Evolutionary conservation across 1,140 invertebrate genomes (phyloP).

Genomic region (Tigriopus japonicus): DNA sequence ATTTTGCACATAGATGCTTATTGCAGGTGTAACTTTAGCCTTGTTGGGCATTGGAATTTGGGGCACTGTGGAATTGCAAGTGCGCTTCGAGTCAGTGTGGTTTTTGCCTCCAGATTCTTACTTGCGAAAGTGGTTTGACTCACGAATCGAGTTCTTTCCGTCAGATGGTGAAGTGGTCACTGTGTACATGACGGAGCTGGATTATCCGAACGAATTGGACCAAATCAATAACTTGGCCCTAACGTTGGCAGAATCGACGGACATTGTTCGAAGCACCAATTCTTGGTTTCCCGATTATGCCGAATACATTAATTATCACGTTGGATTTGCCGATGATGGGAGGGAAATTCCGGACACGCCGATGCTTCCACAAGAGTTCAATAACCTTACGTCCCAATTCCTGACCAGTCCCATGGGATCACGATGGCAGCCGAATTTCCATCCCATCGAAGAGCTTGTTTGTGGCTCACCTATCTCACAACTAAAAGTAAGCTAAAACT

Average conservation of each 20-base stretch:
- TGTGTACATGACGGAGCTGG: slow-evolving; percentile 4
- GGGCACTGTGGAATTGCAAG: slow-evolving; percentile 30
- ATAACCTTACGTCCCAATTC: neutral
- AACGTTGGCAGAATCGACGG: neutral
- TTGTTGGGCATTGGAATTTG: slow-evolving; percentile 22
- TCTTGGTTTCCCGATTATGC: neutral
- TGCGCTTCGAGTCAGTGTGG: slow-evolving; percentile 35
- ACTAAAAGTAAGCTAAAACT: neutral
- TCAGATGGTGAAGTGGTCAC: slow-evolving; percentile 3
- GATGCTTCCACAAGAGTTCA: neutral
- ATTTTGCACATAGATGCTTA: slow-evolving; percentile 23
- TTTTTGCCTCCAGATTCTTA: slow-evolving; percentile 32
- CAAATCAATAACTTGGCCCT: neutral
- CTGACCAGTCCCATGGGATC: neutral
- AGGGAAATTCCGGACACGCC: neutral
- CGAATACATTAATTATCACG: neutral
- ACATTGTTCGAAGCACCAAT: neutral
- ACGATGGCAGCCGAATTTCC: neutral
- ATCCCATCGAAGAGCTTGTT: too few species aligned
- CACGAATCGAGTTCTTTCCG: slow-evolving; percentile 15
- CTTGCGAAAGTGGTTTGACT: slow-evolving; percentile 12
- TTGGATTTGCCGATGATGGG: neutral
- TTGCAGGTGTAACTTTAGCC: slow-evolving; percentile 25
- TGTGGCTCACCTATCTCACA: neutral
- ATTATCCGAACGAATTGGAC: neutral